Evolutionary conservation across 2,888 invertebrate species (phyloP), one percentile per base, ranked within the genome.

Genomic region (Drosophila falleni): DNA sequence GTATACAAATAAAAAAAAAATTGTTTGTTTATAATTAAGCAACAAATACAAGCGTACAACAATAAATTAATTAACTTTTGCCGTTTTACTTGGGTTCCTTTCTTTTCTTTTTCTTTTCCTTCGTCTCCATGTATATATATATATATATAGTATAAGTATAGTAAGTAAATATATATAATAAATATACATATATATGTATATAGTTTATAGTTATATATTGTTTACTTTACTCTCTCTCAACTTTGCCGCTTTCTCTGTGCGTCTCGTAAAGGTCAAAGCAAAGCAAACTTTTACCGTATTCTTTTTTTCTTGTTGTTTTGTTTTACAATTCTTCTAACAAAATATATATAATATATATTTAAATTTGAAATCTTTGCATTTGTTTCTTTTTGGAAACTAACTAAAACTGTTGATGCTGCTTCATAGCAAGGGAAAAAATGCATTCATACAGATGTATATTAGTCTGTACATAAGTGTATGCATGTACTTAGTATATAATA

Each of bases 21-120:
- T 46, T 69, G 16, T 55, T 54, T 74, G 49, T 79, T 79, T 84
- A 84, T 86, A 84, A 84, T 86, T 84, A 84, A 84, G 87, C 87
- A 84, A 88, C 84, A 84, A 84, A 84, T 86, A 78, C 74, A 88
- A 84, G 89, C 80, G 77, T 77, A 82, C 87, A 88, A 86, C 89
- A 88, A 88, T 83, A 74, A 88, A 75, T 85, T 77, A 79, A 85
- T 78, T 79, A 79, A 86, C 80, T 75, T 85, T 85, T 87, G 78
- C 85, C 65, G 81, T 81, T 64, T 61, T 79, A 80, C 80, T 82
- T 82, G 66, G 49, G 49, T 74, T 67, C 46, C 44, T 64, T 80
- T 64, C 63, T 61, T 41, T 46, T 64, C 39, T 59, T 42, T 46
- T 15, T 50, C 26, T 29, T 63, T 54, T 51, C 15, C 13, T 42